These are phyloP conservation scores for Poecilia wingei DNA, from an alignment of 2,797 vertebrate genomes.

Conservation along the genomic window DNA sequence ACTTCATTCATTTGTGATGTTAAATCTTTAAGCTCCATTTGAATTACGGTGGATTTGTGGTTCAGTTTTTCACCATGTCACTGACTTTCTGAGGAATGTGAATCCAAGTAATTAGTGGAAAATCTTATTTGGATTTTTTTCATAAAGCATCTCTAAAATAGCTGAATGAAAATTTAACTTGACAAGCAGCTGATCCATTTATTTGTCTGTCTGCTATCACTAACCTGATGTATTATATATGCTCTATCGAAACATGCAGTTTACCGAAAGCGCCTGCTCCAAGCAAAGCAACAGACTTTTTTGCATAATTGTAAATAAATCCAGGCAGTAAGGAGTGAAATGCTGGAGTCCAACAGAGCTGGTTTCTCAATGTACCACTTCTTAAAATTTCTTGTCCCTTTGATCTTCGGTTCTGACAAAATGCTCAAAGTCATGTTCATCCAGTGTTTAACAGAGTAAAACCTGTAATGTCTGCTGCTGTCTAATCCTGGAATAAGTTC, in stretches of 20 bases:
- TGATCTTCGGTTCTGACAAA: neutral
- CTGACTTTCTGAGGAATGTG: no score
- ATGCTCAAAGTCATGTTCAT: neutral
- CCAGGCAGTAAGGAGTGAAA: neutral
- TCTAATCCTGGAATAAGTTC: neutral
- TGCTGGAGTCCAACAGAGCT: neutral
- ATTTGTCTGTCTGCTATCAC: neutral
- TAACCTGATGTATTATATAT: neutral
- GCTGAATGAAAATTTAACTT: no score
- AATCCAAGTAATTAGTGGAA: no score
- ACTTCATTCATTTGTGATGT: neutral
- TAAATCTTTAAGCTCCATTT: neutral
- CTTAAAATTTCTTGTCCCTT: neutral
- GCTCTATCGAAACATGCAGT: neutral
- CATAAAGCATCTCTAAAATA: no score
- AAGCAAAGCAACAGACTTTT: neutral
- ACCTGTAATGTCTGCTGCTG: neutral
- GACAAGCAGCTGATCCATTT: no score
- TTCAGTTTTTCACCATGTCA: no score
- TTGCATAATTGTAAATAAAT: neutral
- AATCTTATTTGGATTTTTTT: no score
- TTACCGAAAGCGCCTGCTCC: neutral
- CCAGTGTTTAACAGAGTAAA: neutral
- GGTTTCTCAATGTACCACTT: neutral
- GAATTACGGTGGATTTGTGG: neutral